Percentiles rank a stretch among this genome's conserved stretches.
Evolutionary conservation across 2,113 vertebrate genomes (phyloP).

Genomic region (Genyomyrus donnyi): DNA sequence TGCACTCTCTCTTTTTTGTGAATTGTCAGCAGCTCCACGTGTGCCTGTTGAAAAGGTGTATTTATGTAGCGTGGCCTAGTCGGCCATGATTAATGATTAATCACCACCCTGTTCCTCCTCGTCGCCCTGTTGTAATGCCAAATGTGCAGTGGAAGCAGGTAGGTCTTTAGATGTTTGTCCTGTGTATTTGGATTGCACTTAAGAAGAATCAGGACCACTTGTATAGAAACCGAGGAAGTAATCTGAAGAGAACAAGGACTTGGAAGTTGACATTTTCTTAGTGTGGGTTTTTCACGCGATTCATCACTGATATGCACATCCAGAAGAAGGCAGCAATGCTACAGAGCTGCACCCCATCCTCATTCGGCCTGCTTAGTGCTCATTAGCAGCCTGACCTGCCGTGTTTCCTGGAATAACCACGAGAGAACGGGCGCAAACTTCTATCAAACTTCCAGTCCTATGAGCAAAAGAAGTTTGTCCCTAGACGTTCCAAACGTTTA

Average conservation of each 20-base stretch:
- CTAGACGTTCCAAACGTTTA: background rate
- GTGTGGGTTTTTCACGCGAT: background rate
- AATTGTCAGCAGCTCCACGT: background rate
- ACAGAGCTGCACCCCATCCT: background rate
- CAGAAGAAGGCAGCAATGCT: background rate
- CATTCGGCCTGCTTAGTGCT: background rate
- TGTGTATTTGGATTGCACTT: background rate
- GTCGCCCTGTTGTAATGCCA: background rate
- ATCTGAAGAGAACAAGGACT: background rate
- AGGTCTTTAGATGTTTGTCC: background rate
- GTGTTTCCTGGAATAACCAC: background rate
- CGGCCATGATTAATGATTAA: background rate
- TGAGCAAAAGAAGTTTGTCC: background rate
- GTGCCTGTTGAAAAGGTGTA: background rate
- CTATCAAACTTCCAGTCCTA: background rate
- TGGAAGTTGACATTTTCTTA: background rate
- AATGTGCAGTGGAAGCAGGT: background rate
- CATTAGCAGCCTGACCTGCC: background rate
- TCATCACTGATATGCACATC: background rate
- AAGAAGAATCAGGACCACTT: background rate
- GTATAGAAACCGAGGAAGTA: background rate
- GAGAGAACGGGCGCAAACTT: background rate
- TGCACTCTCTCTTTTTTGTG: background rate
- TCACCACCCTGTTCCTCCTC: background rate
- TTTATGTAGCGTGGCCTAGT: background rate